These are phyloP conservation scores for Gymnogyps californianus DNA, from an alignment of 2,113 vertebrate genomes.

Conservation along the genomic window DNA sequence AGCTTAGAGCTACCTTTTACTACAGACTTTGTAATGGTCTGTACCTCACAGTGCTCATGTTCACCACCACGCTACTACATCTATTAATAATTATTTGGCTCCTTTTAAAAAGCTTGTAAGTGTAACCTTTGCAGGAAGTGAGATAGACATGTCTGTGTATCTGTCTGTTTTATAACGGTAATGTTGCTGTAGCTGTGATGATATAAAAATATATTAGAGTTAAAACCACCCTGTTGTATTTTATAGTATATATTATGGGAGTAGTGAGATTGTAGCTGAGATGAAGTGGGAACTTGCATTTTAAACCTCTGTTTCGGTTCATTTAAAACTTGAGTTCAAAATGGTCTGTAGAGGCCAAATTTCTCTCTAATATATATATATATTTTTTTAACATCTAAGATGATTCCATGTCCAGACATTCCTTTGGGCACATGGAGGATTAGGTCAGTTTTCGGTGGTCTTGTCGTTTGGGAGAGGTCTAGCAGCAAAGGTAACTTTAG, in stretches of 20 bases:
- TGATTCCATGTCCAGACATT: not conserved
- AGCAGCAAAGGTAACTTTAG: not conserved
- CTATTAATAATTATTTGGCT: constrained; percentile 1
- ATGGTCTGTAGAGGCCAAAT: not conserved
- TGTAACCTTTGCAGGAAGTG: constrained; percentile 21
- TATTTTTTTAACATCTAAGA: not conserved
- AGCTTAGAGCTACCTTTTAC: not conserved
- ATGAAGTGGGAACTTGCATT: not conserved
- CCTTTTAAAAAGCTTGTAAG: constrained; percentile 1
- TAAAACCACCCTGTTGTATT: constrained; percentile 2
- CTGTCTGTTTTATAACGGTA: constrained; percentile 13
- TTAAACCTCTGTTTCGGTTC: not conserved
- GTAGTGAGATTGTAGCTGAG: not conserved
- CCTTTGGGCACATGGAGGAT: not conserved
- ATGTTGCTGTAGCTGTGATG: constrained; percentile 4
- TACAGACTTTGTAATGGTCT: not conserved
- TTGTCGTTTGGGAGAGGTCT: not conserved
- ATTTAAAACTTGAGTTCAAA: not conserved
- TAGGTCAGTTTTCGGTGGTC: not conserved
- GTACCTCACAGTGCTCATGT: not conserved
- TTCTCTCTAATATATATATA: not conserved
- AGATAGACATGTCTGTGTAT: constrained; percentile 18
- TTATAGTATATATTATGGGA: not conserved
- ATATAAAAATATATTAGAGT: constrained; percentile 22
- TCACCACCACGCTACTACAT: not conserved